phyloP scores from a whole-genome alignment of 2,888 invertebrate species.

The Xestobium rufovillosum region DNA sequence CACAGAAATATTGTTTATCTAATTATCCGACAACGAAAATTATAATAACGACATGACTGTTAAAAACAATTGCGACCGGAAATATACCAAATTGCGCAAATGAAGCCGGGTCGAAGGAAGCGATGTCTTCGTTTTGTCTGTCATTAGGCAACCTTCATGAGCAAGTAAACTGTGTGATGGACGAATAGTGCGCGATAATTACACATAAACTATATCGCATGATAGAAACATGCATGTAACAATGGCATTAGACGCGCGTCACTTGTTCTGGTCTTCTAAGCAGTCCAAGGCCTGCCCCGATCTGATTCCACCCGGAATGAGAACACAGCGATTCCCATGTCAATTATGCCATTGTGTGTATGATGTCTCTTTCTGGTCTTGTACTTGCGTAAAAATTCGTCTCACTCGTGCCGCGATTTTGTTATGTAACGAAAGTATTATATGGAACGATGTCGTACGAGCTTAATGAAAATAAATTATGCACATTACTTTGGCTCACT shows the following conservation, averaged over 20 bases:
- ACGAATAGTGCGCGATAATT: no score
- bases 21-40: no score
- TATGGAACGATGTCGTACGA: background rate
- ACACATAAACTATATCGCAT: constrained; percentile 30
- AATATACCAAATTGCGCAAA: no score
- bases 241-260: constrained; percentile 30
- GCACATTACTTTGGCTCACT: constrained; percentile 7
- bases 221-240: constrained; percentile 21
- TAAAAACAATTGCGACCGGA: no score
- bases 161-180: no score
- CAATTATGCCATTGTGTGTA: constrained; percentile 31
- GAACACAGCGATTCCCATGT: constrained; percentile 38
- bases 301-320: constrained; percentile 36
- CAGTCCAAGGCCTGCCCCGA: constrained; percentile 36
- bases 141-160: no score
- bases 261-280: constrained; percentile 33
- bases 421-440: constrained; percentile 1
- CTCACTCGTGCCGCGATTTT: constrained; percentile 17
- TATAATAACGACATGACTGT: no score
- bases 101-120: no score
- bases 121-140: no score
- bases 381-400: constrained; percentile 13
- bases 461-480: constrained; percentile 3
- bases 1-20: no score
- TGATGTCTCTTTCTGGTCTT: constrained; percentile 20